Evolutionary conservation across 2,797 vertebrate genomes (phyloP).

Genomic region (Xyrichtys novacula): DNA sequence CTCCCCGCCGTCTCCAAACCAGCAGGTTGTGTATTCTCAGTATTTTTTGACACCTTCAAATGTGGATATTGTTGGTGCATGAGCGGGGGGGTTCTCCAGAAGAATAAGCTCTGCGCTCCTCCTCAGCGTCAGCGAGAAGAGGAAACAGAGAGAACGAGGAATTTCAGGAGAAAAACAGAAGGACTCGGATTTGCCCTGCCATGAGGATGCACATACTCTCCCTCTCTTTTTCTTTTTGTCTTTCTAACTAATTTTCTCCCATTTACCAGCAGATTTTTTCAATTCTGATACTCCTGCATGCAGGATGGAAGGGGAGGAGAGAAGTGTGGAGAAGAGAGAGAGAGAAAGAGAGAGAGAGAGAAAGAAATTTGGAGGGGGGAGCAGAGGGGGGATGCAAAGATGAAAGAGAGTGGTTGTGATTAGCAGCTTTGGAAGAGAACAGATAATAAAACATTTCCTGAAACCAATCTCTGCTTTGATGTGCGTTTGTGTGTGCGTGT

Average conservation of each 20-base stretch:
- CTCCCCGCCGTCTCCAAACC: constrained; percentile 67
- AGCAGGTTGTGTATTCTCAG: constrained; percentile 73
- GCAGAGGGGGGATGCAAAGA: constrained; percentile 67
- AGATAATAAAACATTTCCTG: constrained; percentile 82
- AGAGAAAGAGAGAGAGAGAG: constrained; percentile 42
- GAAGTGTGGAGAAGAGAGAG: constrained; percentile 20
- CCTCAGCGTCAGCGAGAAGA: constrained; percentile 52
- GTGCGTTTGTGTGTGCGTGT: constrained; percentile 45
- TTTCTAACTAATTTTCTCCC: constrained; percentile 21
- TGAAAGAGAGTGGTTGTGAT: constrained; percentile 82
- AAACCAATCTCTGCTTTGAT: constrained; percentile 81
- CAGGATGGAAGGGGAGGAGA: constrained; percentile 27
- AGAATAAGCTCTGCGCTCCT: constrained; percentile 48
- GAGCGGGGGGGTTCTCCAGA: constrained; percentile 46
- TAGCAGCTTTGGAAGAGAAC: constrained; percentile 76
- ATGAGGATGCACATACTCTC: constrained; percentile 7
- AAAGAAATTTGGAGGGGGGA: constrained; percentile 53
- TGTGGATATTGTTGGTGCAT: constrained; percentile 20
- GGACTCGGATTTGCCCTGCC: constrained; percentile 30
- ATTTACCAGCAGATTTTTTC: constrained; percentile 36
- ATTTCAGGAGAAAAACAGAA: constrained; percentile 14
- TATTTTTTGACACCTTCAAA: constrained; percentile 70
- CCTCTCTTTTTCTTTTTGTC: constrained; percentile 10
- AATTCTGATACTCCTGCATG: constrained; percentile 25
- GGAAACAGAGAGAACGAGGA: constrained; percentile 24